Percentiles rank a stretch among this genome's conserved stretches.
Conservation (phyloP, 2,113 vertebrate species). For the Prietella phreatophila region DNA sequence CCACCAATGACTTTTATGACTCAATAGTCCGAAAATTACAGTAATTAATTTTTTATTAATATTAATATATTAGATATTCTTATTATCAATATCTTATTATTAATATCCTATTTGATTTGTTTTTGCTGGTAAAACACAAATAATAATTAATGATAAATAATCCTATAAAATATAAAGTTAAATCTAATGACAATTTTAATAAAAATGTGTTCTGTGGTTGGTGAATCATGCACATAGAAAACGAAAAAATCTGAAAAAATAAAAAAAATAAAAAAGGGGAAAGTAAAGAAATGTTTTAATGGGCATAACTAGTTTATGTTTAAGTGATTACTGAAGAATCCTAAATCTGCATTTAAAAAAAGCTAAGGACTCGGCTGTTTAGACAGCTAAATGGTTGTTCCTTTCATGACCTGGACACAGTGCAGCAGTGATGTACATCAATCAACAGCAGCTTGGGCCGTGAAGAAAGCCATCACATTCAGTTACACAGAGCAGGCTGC, state of each 20-base stretch:
- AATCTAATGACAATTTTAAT: not conserved
- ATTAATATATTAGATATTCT: not conserved
- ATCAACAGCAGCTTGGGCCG: slow-evolving; percentile 19
- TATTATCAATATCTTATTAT: not conserved
- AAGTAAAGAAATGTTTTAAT: not conserved
- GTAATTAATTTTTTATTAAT: not conserved
- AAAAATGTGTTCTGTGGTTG: not conserved
- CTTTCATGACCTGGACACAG: not conserved
- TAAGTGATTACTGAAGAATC: not conserved
- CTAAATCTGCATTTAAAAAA: not conserved
- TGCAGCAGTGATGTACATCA: slow-evolving; percentile 2
- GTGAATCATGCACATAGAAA: not conserved
- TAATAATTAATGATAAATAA: not conserved
- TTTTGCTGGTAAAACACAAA: no score
- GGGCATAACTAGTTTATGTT: not conserved
- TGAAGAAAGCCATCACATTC: slow-evolving; percentile 23
- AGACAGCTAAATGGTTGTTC: not conserved
- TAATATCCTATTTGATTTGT: no score
- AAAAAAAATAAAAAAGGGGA: not conserved
- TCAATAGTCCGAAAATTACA: no score
- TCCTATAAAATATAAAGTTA: not conserved
- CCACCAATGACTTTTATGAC: no score
- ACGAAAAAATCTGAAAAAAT: no score
- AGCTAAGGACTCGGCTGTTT: not conserved
- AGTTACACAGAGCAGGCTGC: slow-evolving; percentile 37